Evolutionary conservation across 2,113 vertebrate genomes (phyloP).

Genomic region (Dunckerocampus dactyliophorus): DNA sequence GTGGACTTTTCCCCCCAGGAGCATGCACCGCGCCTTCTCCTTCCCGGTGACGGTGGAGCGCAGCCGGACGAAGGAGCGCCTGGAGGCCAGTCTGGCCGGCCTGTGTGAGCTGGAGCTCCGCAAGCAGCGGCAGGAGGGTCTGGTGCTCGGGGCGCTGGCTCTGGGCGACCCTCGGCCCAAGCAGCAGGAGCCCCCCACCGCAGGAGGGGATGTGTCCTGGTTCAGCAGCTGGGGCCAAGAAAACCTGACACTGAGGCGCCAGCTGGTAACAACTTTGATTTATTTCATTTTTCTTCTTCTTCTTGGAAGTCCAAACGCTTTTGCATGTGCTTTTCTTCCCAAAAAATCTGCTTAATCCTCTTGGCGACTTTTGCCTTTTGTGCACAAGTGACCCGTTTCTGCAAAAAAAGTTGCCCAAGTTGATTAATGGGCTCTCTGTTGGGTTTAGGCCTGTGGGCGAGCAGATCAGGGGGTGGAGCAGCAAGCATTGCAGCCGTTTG

Average conservation of each 20-base stretch:
- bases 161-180: constrained; percentile 51
- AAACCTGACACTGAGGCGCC: constrained; percentile 71
- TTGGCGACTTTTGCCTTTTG: constrained; percentile 56
- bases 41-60: constrained; percentile 70
- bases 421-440: constrained; percentile 57
- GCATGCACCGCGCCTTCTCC: constrained; percentile 69
- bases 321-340: not conserved
- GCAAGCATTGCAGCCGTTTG: constrained; percentile 31
- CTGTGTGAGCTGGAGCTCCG: constrained; percentile 75
- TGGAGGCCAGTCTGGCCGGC: constrained; percentile 71
- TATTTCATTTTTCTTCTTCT: not conserved
- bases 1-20: not conserved
- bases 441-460: constrained; percentile 63
- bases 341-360: constrained; percentile 4
- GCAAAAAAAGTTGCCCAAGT: constrained; percentile 57
- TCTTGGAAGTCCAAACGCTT: constrained; percentile 3
- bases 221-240: constrained; percentile 71
- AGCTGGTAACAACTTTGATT: constrained; percentile 69
- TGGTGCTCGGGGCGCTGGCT: constrained; percentile 72
- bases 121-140: constrained; percentile 73
- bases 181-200: constrained; percentile 13
- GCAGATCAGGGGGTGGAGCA: constrained; percentile 65
- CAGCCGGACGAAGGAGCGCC: constrained; percentile 70
- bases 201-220: constrained; percentile 49
- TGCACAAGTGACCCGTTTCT: constrained; percentile 40